A percentile compares a stretch with the other conserved stretches of the same genome.
Conservation (phyloP, 2,113 vertebrate species). For the Apodemus speciosus region DNA sequence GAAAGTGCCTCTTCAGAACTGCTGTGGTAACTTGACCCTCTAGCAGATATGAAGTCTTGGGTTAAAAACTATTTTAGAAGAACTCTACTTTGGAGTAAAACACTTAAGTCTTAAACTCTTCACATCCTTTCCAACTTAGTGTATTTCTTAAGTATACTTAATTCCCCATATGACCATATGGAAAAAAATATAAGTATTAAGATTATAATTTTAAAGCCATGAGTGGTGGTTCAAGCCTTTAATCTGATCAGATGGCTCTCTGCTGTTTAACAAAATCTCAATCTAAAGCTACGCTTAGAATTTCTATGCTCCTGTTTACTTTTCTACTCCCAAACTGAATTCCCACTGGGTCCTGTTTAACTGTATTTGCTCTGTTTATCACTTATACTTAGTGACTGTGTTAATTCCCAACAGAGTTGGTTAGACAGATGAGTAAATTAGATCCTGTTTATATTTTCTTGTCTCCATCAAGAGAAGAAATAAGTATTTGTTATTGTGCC, state of each 20-base stretch:
- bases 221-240: neutral
- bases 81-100: neutral
- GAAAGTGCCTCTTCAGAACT: neutral
- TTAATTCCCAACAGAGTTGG: slow-evolving; percentile 67
- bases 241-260: neutral
- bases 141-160: neutral
- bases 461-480: slow-evolving; percentile 51
- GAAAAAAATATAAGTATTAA: neutral
- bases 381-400: slow-evolving; percentile 67
- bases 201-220: slow-evolving; percentile 7
- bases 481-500: neutral
- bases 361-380: slow-evolving; percentile 74
- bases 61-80: slow-evolving; percentile 43
- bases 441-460: slow-evolving; percentile 63
- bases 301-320: slow-evolving; percentile 68
- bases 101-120: slow-evolving; percentile 24
- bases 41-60: neutral
- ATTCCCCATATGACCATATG: too few relatives aligned
- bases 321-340: slow-evolving; percentile 64
- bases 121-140: neutral
- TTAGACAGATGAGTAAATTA: slow-evolving; percentile 60
- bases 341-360: slow-evolving; percentile 68
- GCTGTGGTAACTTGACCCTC: neutral
- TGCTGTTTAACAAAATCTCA: slow-evolving; percentile 6
- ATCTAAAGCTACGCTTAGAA: slow-evolving; percentile 31